Conservation (phyloP, 1,140 invertebrate genomes). For the Orchesella cincta region DNA sequence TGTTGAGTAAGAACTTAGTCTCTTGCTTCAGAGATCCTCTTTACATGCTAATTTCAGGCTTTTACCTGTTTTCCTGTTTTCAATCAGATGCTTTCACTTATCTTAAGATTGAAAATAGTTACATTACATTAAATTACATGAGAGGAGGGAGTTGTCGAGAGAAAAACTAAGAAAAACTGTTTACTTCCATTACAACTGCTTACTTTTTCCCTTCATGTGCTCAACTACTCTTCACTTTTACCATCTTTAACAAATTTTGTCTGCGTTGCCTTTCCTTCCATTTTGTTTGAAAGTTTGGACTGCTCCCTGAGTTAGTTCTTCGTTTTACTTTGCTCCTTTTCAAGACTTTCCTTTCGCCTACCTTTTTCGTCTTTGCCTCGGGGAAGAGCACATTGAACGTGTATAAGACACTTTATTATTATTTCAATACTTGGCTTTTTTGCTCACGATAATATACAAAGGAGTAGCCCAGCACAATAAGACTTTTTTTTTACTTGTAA, state of each 20-base stretch:
- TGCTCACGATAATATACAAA: not conserved
- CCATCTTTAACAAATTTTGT: too few relatives aligned
- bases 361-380: not conserved
- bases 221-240: not conserved
- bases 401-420: not conserved
- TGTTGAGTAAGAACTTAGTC: too few relatives aligned
- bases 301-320: not conserved
- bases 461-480: too few relatives aligned
- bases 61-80: too few relatives aligned
- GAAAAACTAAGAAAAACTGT: not conserved
- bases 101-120: not conserved
- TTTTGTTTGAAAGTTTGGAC: too few relatives aligned
- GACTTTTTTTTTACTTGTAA: too few relatives aligned
- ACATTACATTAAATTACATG: not conserved
- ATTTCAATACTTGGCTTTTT: constrained; percentile 3
- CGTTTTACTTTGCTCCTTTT: not conserved
- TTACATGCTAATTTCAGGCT: too few relatives aligned
- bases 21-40: too few relatives aligned
- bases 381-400: not conserved
- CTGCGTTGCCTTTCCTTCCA: too few relatives aligned
- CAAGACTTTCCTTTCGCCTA: not conserved
- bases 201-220: not conserved
- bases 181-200: not conserved
- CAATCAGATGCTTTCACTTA: not conserved
- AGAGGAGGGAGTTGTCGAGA: not conserved